Evolutionary conservation across 1,140 invertebrate species (phyloP), one percentile per base, ranked within the genome.

Genomic region (Mya arenaria): DNA sequence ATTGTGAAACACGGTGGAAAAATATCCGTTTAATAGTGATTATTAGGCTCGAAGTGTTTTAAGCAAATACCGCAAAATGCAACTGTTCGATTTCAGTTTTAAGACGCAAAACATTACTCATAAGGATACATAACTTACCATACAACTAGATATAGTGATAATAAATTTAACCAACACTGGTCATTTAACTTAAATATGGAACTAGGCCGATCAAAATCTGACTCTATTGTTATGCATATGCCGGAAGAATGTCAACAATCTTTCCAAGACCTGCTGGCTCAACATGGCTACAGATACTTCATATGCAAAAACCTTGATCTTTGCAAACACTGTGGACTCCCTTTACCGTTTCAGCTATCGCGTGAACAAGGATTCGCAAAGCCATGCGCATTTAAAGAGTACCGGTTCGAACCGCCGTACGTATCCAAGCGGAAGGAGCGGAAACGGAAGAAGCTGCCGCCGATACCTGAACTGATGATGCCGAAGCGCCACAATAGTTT

Each of bases 321-420:
- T 19, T 75, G 73, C 44, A 28, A 39, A 23, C 56, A 75, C 44
- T 75, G 73, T 30, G 73, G 56, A 5, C 60, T 75, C 32, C 73
- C 73, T 19, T 63, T 75, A 34, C 73, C 75, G 13, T 78, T 78
- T 13, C 75, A 78, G 75, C 23, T 78, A 63, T 66, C 75, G 36
- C 75, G 75, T 68, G 75, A 78, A 30, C 75, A 78, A 56, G 75
- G 75, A 10, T 52, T 68, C 32, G 56, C 75, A 17, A 56, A 39
- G 37, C 25, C 77, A 60, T 80, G 65, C 55, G 55, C 77, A 25
- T 80, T 80, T 44, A 80, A 71, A 30, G 77, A 80, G 55, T 80
- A 69, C 66, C 48, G 77, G 48, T 80, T 80, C 41, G 77, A 80
- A 30, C 77, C 77, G 17, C 77, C 77, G 30, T 80, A 71, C 48